phyloP scores from a whole-genome alignment of 1,140 invertebrate species.

The Meteorus sp. region DNA sequence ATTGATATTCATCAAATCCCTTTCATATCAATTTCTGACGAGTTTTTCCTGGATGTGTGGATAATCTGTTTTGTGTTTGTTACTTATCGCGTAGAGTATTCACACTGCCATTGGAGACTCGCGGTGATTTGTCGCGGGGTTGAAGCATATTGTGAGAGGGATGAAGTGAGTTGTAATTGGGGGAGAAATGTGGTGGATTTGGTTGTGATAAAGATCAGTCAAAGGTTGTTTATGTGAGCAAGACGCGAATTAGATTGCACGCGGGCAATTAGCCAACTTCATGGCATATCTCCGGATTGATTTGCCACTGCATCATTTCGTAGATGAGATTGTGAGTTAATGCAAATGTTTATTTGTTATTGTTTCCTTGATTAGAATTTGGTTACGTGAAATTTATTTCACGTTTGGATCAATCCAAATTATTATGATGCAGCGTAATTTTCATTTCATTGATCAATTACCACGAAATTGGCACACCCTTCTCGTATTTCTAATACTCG shows the following conservation, averaged over 20 bases:
- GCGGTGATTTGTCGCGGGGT: slow-evolving; percentile 18
- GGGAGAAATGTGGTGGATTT: slow-evolving; percentile 3
- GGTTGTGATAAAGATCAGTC: slow-evolving; percentile 27
- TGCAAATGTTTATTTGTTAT: background rate
- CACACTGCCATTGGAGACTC: slow-evolving; percentile 14
- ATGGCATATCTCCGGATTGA: slow-evolving; percentile 1
- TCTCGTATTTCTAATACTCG: slow-evolving; percentile 25
- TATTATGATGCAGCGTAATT: slow-evolving; percentile 29
- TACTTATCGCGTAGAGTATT: no score
- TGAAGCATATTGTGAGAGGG: slow-evolving; percentile 1
- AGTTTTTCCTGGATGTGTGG: slow-evolving; percentile 45
- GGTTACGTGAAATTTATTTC: slow-evolving; percentile 12
- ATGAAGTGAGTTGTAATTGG: slow-evolving; percentile 2
- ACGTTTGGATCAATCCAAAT: slow-evolving; percentile 33
- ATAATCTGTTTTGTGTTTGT: no score
- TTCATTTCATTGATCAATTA: slow-evolving; percentile 13
- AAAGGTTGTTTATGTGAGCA: slow-evolving; percentile 25
- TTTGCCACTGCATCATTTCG: no score
- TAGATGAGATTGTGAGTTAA: background rate
- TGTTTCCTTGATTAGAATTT: slow-evolving; percentile 16
- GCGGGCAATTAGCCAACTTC: slow-evolving; percentile 28
- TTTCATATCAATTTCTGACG: slow-evolving; percentile 54
- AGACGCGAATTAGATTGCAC: slow-evolving; percentile 29
- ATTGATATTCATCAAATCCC: no score
- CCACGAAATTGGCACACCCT: background rate